A percentile compares a stretch with the other conserved stretches of the same genome.
phyloP scores from a whole-genome alignment of 2,888 invertebrate species.

The Habroteleia sp. region DNA sequence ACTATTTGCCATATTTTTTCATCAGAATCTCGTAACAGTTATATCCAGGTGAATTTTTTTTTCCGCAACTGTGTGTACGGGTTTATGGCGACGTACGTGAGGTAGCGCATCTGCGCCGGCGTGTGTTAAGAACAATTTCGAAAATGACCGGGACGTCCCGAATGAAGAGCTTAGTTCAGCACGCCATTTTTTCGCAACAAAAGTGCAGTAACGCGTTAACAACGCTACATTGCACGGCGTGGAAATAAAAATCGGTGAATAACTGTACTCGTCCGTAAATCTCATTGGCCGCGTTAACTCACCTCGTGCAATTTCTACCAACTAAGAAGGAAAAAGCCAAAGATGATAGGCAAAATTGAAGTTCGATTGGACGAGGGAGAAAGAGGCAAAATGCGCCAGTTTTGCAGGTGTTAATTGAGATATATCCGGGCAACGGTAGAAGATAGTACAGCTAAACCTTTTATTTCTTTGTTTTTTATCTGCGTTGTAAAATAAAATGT shows the following conservation, averaged over 20 bases:
- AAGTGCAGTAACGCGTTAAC: constrained; percentile 41
- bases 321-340: constrained; percentile 44
- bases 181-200: constrained; percentile 49
- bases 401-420: constrained; percentile 33
- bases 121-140: constrained; percentile 39
- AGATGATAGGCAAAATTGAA: constrained; percentile 42
- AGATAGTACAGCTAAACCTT: constrained; percentile 6
- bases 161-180: constrained; percentile 21
- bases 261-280: constrained; percentile 40
- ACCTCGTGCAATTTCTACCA: constrained; percentile 26
- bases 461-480: not conserved
- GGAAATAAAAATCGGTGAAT: constrained; percentile 43
- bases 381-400: constrained; percentile 2
- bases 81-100: not conserved
- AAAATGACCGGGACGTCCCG: constrained; percentile 40
- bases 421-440: constrained; percentile 7
- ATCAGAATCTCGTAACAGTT: constrained; percentile 25
- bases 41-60: constrained; percentile 11
- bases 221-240: constrained; percentile 20
- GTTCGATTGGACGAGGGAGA: constrained; percentile 13
- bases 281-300: constrained; percentile 36
- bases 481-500: constrained; percentile 4
- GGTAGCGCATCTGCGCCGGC: constrained; percentile 15
- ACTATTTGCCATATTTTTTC: constrained; percentile 23
- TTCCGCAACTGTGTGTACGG: not conserved